Base-by-base conservation (phyloP, 2,113 vertebrate genomes). In the Lontra canadensis region DNA sequence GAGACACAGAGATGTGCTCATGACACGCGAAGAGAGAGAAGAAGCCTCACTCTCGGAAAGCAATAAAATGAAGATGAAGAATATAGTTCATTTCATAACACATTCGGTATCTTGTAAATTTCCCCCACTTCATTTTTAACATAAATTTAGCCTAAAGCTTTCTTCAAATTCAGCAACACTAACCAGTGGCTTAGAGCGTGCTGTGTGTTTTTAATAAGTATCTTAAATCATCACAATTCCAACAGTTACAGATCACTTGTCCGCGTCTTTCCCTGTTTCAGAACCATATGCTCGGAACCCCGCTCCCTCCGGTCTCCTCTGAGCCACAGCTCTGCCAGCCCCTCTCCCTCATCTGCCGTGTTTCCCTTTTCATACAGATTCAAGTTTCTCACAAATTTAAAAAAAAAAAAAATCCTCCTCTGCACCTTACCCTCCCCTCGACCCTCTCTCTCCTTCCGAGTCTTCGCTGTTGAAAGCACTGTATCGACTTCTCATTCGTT, bases 101-200 rank as follows among this genome's bases (percentile, higher is more conserved):
- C 34, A 26, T 0, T 0, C 42, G 6, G 52, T 5, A 96, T 95
- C 36, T 4, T 4, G 67, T 87, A 95, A 73, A 74, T 93, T 96
- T 94, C 97, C 97, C 98, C 97, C 84, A 73, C 23, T 78, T 86
- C 92, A 95, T 89, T 95, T 85, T 97, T 89, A 96, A 88, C 34
- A 13, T 95, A 94, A 94, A 85, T 97, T 89, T 96, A 94, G 91
- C 97, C 94, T 93, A 94, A 96, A 98, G 96, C 81, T 83, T 98
- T 94, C 96, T 97, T 94, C 96, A 95, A 96, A 96, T 98, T 98
- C 97, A 97, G 92, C 97, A 98, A 97, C 57, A 96, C 84, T 97
- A 93, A 97, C 47, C 76, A 97, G 95, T 96, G 97, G 94, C 83
- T 98, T 97, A 82, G 93, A 92, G 97, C 55, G 96, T 90, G 93